Percentiles rank a stretch among this genome's conserved stretches.
These are phyloP conservation scores for Lepidocyrtinus sp. DNA, from an alignment of 2,888 invertebrate species.

Conservation along the genomic window DNA sequence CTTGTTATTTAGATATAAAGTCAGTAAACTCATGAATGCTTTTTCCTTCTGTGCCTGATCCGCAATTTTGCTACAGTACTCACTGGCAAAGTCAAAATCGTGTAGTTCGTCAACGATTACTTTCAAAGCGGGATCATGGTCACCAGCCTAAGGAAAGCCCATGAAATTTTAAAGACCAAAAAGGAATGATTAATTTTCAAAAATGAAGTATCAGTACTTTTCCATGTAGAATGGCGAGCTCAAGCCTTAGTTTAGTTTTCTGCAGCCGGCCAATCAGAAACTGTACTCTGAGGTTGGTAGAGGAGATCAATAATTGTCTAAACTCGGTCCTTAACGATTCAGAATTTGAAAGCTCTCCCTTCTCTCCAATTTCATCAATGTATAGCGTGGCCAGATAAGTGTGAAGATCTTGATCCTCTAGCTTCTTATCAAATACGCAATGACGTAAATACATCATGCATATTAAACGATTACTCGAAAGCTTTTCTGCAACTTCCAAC, in stretches of 20 bases:
- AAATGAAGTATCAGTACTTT: too few species aligned
- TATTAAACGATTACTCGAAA: constrained; percentile 59
- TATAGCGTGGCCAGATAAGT: constrained; percentile 74
- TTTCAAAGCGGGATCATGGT: constrained; percentile 75
- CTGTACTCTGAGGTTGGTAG: constrained; percentile 73
- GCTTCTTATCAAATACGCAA: constrained; percentile 59
- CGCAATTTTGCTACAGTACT: constrained; percentile 74
- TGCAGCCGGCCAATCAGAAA: constrained; percentile 73
- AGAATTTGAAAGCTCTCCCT: constrained; percentile 32
- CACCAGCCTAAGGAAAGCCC: constrained; percentile 75
- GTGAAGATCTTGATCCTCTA: constrained; percentile 74
- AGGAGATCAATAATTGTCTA: constrained; percentile 72
- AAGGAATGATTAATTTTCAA: too few species aligned
- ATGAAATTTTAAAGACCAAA: too few species aligned
- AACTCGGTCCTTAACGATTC: constrained; percentile 71
- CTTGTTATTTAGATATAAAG: constrained; percentile 73
- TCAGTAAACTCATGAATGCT: constrained; percentile 73
- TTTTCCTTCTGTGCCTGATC: constrained; percentile 71
- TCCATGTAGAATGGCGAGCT: constrained; percentile 75
- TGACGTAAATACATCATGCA: constrained; percentile 66
- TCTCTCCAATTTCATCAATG: constrained; percentile 72
- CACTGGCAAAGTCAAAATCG: constrained; percentile 74
- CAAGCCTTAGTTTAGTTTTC: constrained; percentile 73
- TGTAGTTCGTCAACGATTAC: constrained; percentile 74
- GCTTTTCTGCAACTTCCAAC: constrained; percentile 65